These are phyloP conservation scores for Cephalopachus bancanus DNA, from an alignment of 2,797 vertebrate species.

Conservation along the genomic window DNA sequence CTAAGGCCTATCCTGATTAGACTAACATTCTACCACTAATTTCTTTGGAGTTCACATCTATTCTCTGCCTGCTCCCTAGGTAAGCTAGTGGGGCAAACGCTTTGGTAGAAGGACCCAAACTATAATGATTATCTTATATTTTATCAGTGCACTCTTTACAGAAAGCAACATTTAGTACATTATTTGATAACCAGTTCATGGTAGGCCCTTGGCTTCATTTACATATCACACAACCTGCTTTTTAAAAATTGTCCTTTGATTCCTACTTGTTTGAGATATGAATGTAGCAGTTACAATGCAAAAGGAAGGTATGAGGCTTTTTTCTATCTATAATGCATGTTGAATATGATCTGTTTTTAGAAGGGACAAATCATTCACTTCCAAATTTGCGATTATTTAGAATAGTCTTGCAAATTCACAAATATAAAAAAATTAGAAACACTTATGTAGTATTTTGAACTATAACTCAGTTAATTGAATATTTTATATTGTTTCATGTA, in stretches of 20 bases:
- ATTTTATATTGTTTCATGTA: background rate
- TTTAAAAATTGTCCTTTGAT: background rate
- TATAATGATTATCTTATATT: background rate
- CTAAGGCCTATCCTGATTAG: background rate
- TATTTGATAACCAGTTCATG: background rate
- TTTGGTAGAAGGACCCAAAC: background rate
- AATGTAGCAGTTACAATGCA: background rate
- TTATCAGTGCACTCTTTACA: background rate
- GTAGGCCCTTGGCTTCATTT: background rate
- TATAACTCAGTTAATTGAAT: background rate
- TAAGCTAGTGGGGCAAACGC: background rate
- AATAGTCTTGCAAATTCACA: background rate
- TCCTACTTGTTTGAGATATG: background rate
- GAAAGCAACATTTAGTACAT: background rate
- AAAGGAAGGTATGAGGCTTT: background rate
- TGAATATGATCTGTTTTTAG: background rate
- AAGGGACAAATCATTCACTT: background rate
- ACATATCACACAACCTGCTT: background rate
- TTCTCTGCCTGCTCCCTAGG: background rate
- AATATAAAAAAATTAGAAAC: background rate
- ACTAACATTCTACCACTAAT: background rate
- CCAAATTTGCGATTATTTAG: background rate
- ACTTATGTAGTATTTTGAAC: background rate
- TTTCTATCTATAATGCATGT: background rate
- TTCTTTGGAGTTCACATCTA: background rate